phyloP scores from a whole-genome alignment of 2,113 vertebrate genomes.

The Murina feae region DNA sequence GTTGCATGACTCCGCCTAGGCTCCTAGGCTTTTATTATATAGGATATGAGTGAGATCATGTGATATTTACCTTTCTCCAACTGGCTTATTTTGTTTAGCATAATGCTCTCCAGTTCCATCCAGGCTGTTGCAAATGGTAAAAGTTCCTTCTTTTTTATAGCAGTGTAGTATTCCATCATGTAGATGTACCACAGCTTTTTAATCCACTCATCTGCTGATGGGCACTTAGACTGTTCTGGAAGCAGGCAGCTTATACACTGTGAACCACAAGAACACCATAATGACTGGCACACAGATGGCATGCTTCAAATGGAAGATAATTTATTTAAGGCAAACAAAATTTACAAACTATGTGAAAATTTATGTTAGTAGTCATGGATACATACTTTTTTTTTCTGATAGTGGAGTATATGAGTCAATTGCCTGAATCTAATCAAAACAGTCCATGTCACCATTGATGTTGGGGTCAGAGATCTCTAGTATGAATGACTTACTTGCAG shows the following conservation, averaged over 20 bases:
- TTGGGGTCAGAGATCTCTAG: neutral
- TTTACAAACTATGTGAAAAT: neutral
- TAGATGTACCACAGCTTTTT: no score
- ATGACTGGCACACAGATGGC: neutral
- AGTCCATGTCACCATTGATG: neutral
- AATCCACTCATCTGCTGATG: no score
- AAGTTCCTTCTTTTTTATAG: no score
- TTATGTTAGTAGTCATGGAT: neutral
- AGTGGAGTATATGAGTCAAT: neutral
- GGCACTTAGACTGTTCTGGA: no score
- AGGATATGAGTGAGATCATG: no score
- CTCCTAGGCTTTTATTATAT: no score
- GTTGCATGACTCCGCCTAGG: no score
- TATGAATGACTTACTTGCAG: neutral
- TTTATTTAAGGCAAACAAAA: neutral
- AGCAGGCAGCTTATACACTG: neutral
- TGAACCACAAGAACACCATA: neutral
- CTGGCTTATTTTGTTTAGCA: no score
- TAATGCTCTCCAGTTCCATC: no score
- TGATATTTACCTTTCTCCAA: no score
- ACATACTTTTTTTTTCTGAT: neutral
- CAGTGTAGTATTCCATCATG: no score
- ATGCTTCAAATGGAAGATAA: neutral
- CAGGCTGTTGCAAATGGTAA: no score
- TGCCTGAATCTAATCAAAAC: neutral